Percentiles rank a stretch among this genome's conserved stretches.
Evolutionary conservation across 2,113 vertebrate genomes (phyloP).

Genomic region (Daboia siamensis): DNA sequence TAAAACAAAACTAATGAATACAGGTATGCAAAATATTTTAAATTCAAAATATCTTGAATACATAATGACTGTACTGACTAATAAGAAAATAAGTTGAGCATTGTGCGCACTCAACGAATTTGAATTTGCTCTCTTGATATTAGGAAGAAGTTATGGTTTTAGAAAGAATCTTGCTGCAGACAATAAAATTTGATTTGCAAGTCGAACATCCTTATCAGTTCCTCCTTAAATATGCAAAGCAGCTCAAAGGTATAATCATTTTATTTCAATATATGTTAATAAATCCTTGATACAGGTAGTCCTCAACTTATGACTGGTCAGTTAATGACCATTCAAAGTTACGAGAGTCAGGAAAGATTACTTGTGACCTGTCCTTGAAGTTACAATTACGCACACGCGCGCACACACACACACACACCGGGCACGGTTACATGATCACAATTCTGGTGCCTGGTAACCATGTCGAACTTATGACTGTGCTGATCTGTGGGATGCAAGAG

Average conservation of each 20-base stretch:
- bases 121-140: slow-evolving; percentile 22
- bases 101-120: not conserved
- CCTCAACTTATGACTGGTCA: not conserved
- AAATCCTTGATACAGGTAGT: not conserved
- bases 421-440: not conserved
- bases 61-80: not conserved
- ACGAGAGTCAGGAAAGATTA: not conserved
- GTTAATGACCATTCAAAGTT: not conserved
- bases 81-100: not conserved
- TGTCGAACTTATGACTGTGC: not conserved
- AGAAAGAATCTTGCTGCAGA: slow-evolving; percentile 95
- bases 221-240: slow-evolving; percentile 95
- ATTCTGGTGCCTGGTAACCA: not conserved
- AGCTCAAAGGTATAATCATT: slow-evolving; percentile 87
- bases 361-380: not conserved
- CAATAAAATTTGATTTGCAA: slow-evolving; percentile 98
- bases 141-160: slow-evolving; percentile 99
- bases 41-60: not conserved
- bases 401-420: no score
- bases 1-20: slow-evolving; percentile 25
- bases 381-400: not conserved
- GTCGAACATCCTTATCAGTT: slow-evolving; percentile 98
- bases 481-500: not conserved
- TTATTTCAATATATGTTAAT: not conserved
- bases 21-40: not conserved